A percentile compares a stretch with the other conserved stretches of the same genome.
phyloP scores from a whole-genome alignment of 2,797 vertebrate species.

The Zalophus californianus region DNA sequence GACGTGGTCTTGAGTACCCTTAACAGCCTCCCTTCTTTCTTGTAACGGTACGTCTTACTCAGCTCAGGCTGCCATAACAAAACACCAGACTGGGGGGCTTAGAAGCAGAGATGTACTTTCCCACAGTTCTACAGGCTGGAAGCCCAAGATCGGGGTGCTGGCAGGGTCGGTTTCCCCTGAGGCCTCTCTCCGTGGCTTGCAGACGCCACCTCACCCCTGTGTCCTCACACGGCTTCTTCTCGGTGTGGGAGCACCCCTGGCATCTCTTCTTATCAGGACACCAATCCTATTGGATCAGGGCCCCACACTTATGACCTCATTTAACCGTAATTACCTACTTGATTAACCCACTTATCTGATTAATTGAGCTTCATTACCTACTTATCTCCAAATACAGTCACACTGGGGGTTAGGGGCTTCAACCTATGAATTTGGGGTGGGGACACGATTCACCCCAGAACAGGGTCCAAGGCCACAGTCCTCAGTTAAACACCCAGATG shows the following conservation, averaged over 20 bases:
- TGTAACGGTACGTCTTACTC: not conserved
- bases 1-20: not conserved
- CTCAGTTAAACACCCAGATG: not conserved
- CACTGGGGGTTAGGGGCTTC: not conserved
- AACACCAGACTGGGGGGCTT: not conserved
- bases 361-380: not conserved
- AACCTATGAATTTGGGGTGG: not conserved
- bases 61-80: not conserved
- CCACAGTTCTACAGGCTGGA: not conserved
- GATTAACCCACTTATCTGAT: not conserved
- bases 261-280: not conserved
- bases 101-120: not conserved
- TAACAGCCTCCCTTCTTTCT: not conserved
- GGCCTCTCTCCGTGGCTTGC: not conserved
- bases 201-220: not conserved
- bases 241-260: not conserved
- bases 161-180: not conserved
- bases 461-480: not conserved
- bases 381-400: not conserved
- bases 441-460: not conserved
- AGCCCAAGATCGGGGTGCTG: not conserved
- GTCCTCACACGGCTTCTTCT: not conserved
- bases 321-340: not conserved
- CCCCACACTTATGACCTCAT: not conserved
- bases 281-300: not conserved